phyloP scores from a whole-genome alignment of 2,113 vertebrate species.

The Podocnemis expansa region DNA sequence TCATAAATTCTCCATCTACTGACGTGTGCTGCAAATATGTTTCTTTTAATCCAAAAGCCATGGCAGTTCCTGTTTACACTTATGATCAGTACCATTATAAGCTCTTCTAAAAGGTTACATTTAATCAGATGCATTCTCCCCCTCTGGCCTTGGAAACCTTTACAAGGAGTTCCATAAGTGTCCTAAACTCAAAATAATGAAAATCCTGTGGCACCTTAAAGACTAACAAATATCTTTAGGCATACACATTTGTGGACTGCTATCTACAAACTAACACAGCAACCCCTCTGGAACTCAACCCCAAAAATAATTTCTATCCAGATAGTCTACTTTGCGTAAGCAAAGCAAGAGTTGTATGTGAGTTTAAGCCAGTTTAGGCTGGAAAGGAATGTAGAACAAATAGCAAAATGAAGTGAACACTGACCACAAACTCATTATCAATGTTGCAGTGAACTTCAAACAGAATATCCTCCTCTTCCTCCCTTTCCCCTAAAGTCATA shows the following conservation, averaged over 20 bases:
- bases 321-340: background rate
- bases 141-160: background rate
- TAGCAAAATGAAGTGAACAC: rapidly evolving
- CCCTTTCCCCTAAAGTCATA: background rate
- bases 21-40: background rate
- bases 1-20: background rate
- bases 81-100: background rate
- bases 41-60: background rate
- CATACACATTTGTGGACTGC: no score
- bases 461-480: background rate
- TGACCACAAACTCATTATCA: background rate
- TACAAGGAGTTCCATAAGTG: background rate
- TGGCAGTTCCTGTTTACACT: background rate
- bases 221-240: no score
- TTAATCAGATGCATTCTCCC: background rate
- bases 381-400: background rate
- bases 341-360: background rate
- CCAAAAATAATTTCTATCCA: background rate
- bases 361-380: background rate
- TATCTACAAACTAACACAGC: no score
- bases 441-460: background rate
- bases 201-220: no score
- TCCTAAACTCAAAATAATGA: no score
- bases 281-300: no score
- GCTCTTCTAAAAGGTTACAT: background rate